A percentile compares a stretch with the other conserved stretches of the same genome.
These are phyloP conservation scores for Toxotes chatareus DNA, from an alignment of 2,113 vertebrate genomes.

Conservation along the genomic window DNA sequence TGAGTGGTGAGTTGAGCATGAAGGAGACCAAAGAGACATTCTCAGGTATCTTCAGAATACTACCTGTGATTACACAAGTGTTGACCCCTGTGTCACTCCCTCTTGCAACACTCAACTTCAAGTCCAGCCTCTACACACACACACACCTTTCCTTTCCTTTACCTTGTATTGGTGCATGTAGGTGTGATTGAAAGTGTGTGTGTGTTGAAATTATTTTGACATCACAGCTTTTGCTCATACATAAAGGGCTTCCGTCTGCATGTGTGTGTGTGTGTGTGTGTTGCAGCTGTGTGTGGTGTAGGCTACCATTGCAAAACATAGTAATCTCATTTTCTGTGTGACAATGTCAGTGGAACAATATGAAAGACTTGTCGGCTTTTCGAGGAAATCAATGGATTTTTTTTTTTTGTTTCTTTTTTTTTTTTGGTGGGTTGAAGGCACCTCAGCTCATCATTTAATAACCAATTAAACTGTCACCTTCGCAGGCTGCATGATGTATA, in stretches of 20 bases:
- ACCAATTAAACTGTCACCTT: conserved; percentile 41
- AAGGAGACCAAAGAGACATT: too few relatives aligned
- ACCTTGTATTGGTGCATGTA: too few relatives aligned
- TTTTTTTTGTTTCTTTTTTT: neutral
- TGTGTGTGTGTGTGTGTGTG: neutral
- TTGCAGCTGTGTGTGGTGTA: conserved; percentile 9
- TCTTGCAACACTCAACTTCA: too few relatives aligned
- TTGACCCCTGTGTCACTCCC: too few relatives aligned
- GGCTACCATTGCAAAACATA: conserved; percentile 7
- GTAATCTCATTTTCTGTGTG: conserved; percentile 5
- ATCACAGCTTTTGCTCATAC: conserved; percentile 13
- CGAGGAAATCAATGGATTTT: neutral
- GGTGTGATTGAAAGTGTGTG: neutral
- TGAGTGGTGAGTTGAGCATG: too few relatives aligned
- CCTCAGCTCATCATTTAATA: conserved; percentile 21
- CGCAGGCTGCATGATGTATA: conserved; percentile 15
- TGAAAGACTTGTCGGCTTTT: conserved; percentile 27
- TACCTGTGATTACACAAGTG: too few relatives aligned
- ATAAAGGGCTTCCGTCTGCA: conserved; percentile 59
- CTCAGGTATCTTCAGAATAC: too few relatives aligned
- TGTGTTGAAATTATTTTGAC: neutral
- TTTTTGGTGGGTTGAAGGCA: neutral
- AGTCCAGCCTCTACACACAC: too few relatives aligned
- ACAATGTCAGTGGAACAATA: conserved; percentile 23
- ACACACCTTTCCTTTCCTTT: too few relatives aligned